Base-by-base conservation (phyloP, 1,140 invertebrate genomes). In the Frieseomelitta varia region DNA sequence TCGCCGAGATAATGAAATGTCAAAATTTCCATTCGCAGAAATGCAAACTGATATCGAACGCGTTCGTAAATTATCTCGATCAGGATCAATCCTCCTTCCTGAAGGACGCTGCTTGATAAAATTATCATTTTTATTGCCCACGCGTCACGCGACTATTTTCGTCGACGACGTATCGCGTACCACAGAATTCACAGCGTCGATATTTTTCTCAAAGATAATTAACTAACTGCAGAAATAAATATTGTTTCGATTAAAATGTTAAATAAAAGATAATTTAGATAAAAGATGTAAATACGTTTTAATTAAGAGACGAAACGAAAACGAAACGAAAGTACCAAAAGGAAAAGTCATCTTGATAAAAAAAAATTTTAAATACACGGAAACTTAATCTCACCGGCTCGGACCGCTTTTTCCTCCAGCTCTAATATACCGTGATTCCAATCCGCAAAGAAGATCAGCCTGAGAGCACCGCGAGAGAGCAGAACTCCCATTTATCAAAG, bases 41-140 rank as follows among this genome's bases (percentile, higher is more conserved):
- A 84, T 53, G 67, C 65, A 53, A 84, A 69, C 55, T 27, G 27
- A 14, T 19, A 47, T 17, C 17, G 58, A 72, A 65, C 72, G 76
- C 34, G 61, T 34, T 27, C 71, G 75, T 87, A 84, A 86, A 88
- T 89, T 88, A 84, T 67, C 55, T 0, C 24, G 51, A 82, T 79
- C 82, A 63, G 71, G 14, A 73, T 74, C 71, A 55, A n/a, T 67
- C 24, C 39, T 58, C 21, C 12, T 39, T 61, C 27, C 14, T 56
- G 69, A 90, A 85, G 76, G 82, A 77, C 76, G 58, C 24, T 79
- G 69, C 30, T 58, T 75, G 84, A 87, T 89, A 87, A 89, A 90
- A 90, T 90, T 87, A 85, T 85, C 84, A 89, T 90, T 89, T 89
- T 90, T 89, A 90, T 89, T 87, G 75, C 39, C 8, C 80, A 73